Percentiles rank a stretch among this genome's conserved stretches.
Evolutionary conservation across 2,113 vertebrate genomes (phyloP).

Genomic region (Terrapene triunguis): DNA sequence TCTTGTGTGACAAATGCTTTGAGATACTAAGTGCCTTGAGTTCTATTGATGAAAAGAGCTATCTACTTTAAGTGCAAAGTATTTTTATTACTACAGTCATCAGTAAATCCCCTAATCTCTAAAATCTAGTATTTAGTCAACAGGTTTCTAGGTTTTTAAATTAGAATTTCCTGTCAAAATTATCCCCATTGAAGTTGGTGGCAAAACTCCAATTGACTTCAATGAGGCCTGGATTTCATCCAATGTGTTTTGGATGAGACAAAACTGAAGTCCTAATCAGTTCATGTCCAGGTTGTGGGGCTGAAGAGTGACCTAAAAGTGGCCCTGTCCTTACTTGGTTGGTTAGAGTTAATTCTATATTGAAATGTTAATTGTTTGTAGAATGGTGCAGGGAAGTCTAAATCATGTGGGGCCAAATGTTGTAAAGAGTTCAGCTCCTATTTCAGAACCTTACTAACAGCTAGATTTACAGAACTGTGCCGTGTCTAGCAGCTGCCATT

Average conservation of each 20-base stretch:
- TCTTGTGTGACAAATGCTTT: background rate
- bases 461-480: background rate
- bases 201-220: background rate
- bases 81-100: background rate
- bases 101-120: background rate
- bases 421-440: background rate
- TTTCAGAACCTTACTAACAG: background rate
- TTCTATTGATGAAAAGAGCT: background rate
- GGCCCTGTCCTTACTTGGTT: background rate
- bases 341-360: background rate
- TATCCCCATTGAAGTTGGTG: background rate
- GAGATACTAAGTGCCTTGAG: background rate
- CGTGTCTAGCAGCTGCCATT: background rate
- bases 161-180: background rate
- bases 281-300: background rate
- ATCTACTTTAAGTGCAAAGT: background rate
- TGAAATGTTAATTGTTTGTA: background rate
- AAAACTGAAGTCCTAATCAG: background rate
- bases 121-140: background rate
- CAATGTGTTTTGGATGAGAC: background rate
- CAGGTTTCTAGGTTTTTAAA: background rate
- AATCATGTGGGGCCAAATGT: background rate
- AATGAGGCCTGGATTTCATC: background rate
- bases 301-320: background rate
- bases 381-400: background rate